These are phyloP conservation scores for Eilema sororculum DNA, from an alignment of 2,888 invertebrate species.

Conservation along the genomic window DNA sequence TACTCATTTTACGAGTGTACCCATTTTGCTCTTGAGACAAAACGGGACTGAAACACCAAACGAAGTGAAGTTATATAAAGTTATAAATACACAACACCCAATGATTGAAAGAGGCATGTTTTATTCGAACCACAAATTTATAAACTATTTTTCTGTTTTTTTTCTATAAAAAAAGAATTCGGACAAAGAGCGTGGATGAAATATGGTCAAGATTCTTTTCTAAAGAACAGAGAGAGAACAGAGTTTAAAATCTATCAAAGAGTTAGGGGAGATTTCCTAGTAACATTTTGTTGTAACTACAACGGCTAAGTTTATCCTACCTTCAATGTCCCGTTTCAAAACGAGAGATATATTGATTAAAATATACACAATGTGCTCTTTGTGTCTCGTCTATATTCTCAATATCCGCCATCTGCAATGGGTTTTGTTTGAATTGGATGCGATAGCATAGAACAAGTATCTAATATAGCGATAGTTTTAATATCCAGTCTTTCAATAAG, in stretches of 20 bases:
- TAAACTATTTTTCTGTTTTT: no score
- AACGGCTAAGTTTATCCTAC: no score
- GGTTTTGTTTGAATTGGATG: background rate
- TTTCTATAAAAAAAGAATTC: no score
- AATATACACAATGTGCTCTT: background rate
- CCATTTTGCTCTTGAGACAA: conserved; percentile 38
- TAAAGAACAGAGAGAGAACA: no score
- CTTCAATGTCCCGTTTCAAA: no score
- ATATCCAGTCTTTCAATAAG: background rate
- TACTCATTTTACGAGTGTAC: no score
- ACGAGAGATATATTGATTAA: background rate
- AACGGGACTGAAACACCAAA: conserved; percentile 40
- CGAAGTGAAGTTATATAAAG: conserved; percentile 36
- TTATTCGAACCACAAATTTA: background rate
- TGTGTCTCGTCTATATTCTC: background rate
- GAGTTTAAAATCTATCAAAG: no score
- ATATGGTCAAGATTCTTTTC: no score
- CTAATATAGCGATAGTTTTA: background rate
- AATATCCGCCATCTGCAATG: background rate
- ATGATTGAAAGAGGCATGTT: conserved; percentile 11
- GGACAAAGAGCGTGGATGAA: no score
- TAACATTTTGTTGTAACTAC: no score
- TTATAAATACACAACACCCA: no score
- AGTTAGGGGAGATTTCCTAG: no score
- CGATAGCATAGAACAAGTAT: background rate